A percentile compares a stretch with the other conserved stretches of the same genome.
These are phyloP conservation scores for Asbolus verrucosus DNA, from an alignment of 1,140 invertebrate genomes.

Conservation along the genomic window DNA sequence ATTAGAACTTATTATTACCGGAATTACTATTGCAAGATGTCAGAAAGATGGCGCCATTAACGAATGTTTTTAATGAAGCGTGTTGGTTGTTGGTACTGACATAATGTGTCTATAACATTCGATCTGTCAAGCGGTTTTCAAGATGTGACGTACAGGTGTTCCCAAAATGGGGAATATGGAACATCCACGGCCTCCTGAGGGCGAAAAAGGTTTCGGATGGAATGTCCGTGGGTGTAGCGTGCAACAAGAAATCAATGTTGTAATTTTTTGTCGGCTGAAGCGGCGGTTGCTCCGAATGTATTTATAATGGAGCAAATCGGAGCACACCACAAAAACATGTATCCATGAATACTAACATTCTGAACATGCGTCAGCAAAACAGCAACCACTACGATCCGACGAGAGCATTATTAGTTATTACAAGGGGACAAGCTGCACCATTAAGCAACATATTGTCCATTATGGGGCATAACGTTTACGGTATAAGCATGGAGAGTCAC, in stretches of 20 bases:
- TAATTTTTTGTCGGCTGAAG: not conserved
- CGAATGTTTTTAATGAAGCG: too few relatives aligned
- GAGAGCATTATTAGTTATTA: slow-evolving; percentile 47
- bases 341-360: slow-evolving; percentile 29
- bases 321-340: slow-evolving; percentile 26
- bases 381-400: slow-evolving; percentile 5
- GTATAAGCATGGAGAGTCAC: slow-evolving; percentile 47
- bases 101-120: too few relatives aligned
- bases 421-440: slow-evolving; percentile 46
- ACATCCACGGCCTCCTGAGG: too few relatives aligned
- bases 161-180: too few relatives aligned
- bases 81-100: too few relatives aligned
- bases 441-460: slow-evolving; percentile 51
- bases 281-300: not conserved
- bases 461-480: slow-evolving; percentile 45
- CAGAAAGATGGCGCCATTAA: too few relatives aligned
- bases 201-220: too few relatives aligned
- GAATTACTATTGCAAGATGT: too few relatives aligned
- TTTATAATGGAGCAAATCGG: slow-evolving; percentile 8
- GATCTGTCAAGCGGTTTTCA: too few relatives aligned
- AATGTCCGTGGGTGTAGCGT: not conserved
- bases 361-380: slow-evolving; percentile 41
- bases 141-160: too few relatives aligned
- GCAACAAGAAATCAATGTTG: not conserved
- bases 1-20: too few relatives aligned